These are phyloP conservation scores for Wasmannia auropunctata DNA, from an alignment of 1,140 invertebrate species.

Conservation along the genomic window DNA sequence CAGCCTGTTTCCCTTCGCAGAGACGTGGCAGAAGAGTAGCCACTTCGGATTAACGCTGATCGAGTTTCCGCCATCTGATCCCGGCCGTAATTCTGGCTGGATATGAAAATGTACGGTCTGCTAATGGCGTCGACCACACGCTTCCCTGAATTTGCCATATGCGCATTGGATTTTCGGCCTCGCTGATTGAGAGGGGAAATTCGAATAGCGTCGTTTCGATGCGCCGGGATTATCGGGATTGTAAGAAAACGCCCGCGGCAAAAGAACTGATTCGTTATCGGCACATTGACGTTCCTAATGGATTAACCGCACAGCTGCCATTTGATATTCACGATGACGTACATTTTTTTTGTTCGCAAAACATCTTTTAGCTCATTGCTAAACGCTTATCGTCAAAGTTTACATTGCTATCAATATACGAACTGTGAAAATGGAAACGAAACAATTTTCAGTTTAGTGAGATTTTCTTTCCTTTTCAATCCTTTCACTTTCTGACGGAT, in stretches of 20 bases:
- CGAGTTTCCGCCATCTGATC: slow-evolving; percentile 70
- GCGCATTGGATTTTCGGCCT: slow-evolving; percentile 61
- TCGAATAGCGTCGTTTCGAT: slow-evolving; percentile 43
- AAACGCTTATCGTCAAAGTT: neutral
- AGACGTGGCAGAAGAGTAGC: slow-evolving; percentile 33
- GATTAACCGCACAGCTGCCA: slow-evolving; percentile 7
- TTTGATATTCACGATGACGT: neutral
- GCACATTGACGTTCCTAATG: neutral
- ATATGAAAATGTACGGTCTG: slow-evolving; percentile 56
- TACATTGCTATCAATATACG: neutral
- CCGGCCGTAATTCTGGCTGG: slow-evolving; percentile 56
- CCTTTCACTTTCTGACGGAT: neutral
- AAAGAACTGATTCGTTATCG: slow-evolving; percentile 37
- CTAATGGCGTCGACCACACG: slow-evolving; percentile 48
- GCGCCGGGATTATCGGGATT: slow-evolving; percentile 26
- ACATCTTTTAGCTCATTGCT: neutral
- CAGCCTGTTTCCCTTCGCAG: neutral
- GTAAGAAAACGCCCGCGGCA: slow-evolving; percentile 41
- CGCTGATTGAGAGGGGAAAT: slow-evolving; percentile 23
- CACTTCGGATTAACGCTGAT: slow-evolving; percentile 62
- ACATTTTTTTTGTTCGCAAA: neutral
- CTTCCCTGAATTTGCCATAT: slow-evolving; percentile 46
- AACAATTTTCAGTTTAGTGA: neutral
- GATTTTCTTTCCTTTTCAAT: neutral
- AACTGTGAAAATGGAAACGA: neutral